Evolutionary conservation across 2,113 vertebrate species (phyloP).

Genomic region (Apistogramma diplotaenia): DNA sequence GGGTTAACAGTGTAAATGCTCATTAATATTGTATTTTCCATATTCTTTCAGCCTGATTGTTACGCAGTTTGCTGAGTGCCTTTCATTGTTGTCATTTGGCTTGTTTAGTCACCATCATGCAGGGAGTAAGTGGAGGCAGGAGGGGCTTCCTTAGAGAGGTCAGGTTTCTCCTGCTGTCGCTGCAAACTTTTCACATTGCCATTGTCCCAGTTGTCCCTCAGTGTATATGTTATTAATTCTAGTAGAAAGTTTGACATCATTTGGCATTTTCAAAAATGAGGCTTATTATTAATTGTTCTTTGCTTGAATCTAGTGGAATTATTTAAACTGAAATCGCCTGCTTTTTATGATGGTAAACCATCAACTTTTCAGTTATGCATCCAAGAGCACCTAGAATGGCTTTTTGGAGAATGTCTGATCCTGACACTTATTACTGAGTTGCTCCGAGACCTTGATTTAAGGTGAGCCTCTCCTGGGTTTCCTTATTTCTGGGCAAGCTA

Average conservation of each 20-base stretch:
- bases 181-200: not conserved
- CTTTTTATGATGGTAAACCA: not conserved
- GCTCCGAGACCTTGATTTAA: conserved; percentile 15
- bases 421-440: not conserved
- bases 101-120: not conserved
- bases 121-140: not conserved
- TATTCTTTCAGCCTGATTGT: not conserved
- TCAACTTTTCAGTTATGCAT: not conserved
- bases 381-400: not conserved
- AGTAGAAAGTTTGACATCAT: not conserved
- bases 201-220: not conserved
- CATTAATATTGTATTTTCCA: not conserved
- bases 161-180: not conserved
- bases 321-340: not conserved
- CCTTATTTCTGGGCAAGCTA: not conserved
- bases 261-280: not conserved
- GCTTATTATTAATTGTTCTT: not conserved
- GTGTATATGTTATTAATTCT: not conserved
- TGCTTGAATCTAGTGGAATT: not conserved
- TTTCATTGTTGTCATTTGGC: not conserved
- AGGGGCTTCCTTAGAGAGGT: not conserved
- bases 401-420: conserved; percentile 4
- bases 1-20: not conserved
- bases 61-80: not conserved
- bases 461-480: not conserved